phyloP scores from a whole-genome alignment of 2,888 invertebrate genomes.

The Urechis unicinctus region DNA sequence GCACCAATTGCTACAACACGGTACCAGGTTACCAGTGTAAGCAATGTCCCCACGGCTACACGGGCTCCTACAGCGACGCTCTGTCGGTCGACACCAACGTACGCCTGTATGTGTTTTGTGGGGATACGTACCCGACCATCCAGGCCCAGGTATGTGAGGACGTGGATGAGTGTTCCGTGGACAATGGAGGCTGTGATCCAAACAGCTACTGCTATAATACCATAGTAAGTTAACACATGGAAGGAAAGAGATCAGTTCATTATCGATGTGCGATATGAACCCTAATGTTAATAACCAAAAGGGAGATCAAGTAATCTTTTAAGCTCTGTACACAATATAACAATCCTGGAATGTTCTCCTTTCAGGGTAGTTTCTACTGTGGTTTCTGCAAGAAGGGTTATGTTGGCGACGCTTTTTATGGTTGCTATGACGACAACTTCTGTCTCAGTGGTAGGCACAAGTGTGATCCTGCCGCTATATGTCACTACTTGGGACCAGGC shows the following conservation, averaged over 20 bases:
- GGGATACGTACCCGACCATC: background rate
- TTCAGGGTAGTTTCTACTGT: conserved; percentile 34
- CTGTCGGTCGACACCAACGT: conserved; percentile 9
- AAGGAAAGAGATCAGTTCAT: no score
- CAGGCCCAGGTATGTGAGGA: conserved; percentile 11
- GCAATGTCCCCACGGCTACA: conserved; percentile 74
- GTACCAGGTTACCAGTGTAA: conserved; percentile 76
- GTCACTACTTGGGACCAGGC: conserved; percentile 1
- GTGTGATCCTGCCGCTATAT: conserved; percentile 6
- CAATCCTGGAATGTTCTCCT: no score
- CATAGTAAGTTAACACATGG: conserved; percentile 27
- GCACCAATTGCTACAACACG: conserved; percentile 34
- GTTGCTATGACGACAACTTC: conserved; percentile 29
- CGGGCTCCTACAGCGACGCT: conserved; percentile 52
- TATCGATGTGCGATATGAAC: no score
- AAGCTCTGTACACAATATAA: no score
- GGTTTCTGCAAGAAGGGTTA: conserved; percentile 32
- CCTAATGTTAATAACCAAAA: no score
- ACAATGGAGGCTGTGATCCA: conserved; percentile 33
- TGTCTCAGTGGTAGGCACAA: conserved; percentile 27
- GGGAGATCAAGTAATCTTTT: no score
- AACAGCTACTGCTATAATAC: conserved; percentile 32
- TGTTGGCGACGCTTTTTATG: conserved; percentile 25
- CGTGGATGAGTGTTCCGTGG: conserved; percentile 19
- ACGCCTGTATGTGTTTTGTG: background rate